These are phyloP conservation scores for Buceros bicornis DNA, from an alignment of 2,797 vertebrate genomes.

Conservation along the genomic window DNA sequence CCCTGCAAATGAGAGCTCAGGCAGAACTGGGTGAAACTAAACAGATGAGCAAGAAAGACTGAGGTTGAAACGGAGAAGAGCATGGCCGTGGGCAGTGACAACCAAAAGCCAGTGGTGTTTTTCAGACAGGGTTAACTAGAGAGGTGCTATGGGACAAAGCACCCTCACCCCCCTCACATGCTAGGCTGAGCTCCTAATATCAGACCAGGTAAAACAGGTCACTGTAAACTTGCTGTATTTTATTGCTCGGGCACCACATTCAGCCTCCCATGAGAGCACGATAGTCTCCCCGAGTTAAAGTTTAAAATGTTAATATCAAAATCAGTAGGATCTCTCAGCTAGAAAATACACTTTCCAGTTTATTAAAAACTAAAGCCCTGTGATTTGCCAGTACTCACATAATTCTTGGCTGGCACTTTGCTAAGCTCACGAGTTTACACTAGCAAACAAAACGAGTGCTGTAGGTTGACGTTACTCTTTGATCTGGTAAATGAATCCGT, in stretches of 20 bases:
- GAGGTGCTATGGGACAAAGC: not conserved
- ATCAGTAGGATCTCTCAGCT: conserved; percentile 50
- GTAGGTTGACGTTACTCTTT: conserved; percentile 73
- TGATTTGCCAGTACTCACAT: conserved; percentile 1
- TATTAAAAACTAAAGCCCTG: not conserved
- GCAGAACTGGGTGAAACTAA: not conserved
- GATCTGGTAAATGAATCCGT: conserved; percentile 77
- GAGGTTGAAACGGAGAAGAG: not conserved
- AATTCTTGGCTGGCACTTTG: conserved; percentile 58
- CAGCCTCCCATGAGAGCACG: not conserved
- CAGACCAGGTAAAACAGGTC: conserved; percentile 22
- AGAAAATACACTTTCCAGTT: conserved; percentile 33
- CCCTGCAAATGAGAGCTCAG: not conserved
- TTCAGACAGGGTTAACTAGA: not conserved
- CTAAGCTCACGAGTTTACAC: conserved; percentile 61
- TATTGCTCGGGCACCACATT: conserved; percentile 4
- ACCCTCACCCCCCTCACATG: not conserved
- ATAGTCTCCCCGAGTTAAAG: conserved; percentile 41
- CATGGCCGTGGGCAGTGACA: not conserved
- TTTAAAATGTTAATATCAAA: conserved; percentile 26
- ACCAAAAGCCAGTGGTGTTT: fast-evolving
- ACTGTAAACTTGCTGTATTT: not conserved
- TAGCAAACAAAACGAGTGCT: conserved; percentile 62
- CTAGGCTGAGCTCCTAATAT: not conserved
- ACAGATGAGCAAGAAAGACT: not conserved